phyloP scores from a whole-genome alignment of 1,140 invertebrate genomes.

The Tetragnatha versicolor region DNA sequence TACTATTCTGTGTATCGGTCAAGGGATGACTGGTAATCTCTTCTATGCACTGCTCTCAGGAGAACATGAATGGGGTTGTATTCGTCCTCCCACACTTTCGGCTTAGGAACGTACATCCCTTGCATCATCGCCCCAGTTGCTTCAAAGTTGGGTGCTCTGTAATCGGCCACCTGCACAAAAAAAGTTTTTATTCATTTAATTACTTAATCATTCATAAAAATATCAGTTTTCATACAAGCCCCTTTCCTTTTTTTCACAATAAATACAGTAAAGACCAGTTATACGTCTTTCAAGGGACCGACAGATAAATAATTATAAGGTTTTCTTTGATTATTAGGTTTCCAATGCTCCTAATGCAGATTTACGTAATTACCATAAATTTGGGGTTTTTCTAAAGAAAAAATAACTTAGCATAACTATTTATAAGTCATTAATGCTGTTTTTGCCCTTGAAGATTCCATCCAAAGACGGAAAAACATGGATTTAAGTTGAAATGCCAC shows the following conservation, averaged over 20 bases:
- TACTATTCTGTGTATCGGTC: constrained; percentile 83
- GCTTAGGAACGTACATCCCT: constrained; percentile 89
- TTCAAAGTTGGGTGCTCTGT: constrained; percentile 79
- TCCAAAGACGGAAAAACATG: too few relatives aligned
- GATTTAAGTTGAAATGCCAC: too few relatives aligned
- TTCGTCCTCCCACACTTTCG: constrained; percentile 86
- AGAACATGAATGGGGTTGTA: constrained; percentile 95
- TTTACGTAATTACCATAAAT: too few relatives aligned
- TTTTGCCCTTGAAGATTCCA: too few relatives aligned
- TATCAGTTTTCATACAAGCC: background rate
- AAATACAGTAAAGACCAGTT: background rate
- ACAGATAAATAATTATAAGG: background rate
- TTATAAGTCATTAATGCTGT: too few relatives aligned
- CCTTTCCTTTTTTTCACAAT: background rate
- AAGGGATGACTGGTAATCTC: constrained; percentile 93
- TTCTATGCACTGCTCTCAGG: constrained; percentile 85
- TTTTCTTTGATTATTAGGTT: too few relatives aligned
- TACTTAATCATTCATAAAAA: background rate
- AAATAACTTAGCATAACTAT: too few relatives aligned
- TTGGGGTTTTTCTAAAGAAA: too few relatives aligned
- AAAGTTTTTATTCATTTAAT: background rate
- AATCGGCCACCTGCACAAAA: constrained; percentile 70
- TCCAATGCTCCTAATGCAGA: too few relatives aligned
- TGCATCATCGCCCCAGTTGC: constrained; percentile 85
- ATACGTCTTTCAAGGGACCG: too few relatives aligned